Evolutionary conservation across 2,113 vertebrate genomes (phyloP).

Genomic region (Tetraodon nigroviridis): DNA sequence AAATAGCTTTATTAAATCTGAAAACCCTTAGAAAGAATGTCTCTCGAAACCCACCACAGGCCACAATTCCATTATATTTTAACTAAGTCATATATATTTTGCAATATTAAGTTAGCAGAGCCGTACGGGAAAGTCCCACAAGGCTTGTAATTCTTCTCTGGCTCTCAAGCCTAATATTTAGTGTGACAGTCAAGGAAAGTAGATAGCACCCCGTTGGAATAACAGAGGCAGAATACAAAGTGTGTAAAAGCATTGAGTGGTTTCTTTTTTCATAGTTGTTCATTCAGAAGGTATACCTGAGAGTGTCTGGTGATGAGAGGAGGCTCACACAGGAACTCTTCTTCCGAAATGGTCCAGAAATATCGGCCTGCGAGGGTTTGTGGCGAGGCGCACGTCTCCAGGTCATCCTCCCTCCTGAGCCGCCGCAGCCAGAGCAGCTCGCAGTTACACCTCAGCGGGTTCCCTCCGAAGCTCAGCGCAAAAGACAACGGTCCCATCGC

Average conservation of each 20-base stretch:
- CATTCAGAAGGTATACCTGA: conserved; percentile 57
- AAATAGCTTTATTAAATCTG: conserved; percentile 39
- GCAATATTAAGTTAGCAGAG: conserved; percentile 27
- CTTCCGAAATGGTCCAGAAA: conserved; percentile 97
- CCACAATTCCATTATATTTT: conserved; percentile 25
- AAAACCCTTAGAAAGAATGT: conserved; percentile 15
- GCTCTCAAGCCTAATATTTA: conserved; percentile 43
- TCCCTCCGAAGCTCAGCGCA: conserved; percentile 93
- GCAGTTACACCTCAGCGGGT: conserved; percentile 97
- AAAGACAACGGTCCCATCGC: conserved; percentile 87
- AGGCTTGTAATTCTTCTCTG: conserved; percentile 25
- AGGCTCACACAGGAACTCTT: conserved; percentile 96
- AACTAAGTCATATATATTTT: conserved; percentile 22
- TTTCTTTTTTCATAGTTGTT: conserved; percentile 13
- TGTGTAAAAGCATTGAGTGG: not conserved
- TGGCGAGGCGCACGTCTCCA: conserved; percentile 95
- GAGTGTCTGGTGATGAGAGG: conserved; percentile 96
- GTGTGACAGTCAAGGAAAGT: conserved; percentile 28
- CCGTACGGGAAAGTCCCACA: conserved; percentile 2
- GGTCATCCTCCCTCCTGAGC: conserved; percentile 87
- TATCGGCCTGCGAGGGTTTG: conserved; percentile 90
- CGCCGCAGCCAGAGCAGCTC: conserved; percentile 93
- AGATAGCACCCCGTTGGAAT: conserved; percentile 31
- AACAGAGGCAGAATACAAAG: conserved; percentile 7
- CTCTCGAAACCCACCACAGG: conserved; percentile 17